These are phyloP conservation scores for Trichonephila inaurata DNA, from an alignment of 1,140 invertebrate genomes.

Conservation along the genomic window DNA sequence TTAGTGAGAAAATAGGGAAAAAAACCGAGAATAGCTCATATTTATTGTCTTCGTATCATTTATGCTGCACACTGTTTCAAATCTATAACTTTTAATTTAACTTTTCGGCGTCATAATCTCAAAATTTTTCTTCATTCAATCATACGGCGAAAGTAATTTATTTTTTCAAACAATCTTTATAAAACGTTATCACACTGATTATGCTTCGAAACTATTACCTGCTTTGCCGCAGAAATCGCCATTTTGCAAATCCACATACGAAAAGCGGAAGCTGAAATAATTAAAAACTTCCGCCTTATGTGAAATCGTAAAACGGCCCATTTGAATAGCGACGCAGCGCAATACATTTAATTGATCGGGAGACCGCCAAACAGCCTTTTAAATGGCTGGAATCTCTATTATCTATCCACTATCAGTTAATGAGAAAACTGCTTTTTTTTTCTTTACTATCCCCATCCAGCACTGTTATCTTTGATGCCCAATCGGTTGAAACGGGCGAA, in stretches of 20 bases:
- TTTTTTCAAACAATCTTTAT: background rate
- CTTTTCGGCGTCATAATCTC: background rate
- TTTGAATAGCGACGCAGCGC: conserved; percentile 38
- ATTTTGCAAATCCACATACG: background rate
- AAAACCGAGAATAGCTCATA: too few species aligned
- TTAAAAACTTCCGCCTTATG: conserved; percentile 53
- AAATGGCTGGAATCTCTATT: conserved; percentile 33
- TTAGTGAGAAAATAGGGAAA: too few species aligned
- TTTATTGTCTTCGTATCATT: background rate
- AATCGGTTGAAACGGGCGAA: background rate
- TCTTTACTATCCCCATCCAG: background rate
- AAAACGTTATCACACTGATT: conserved; percentile 18
- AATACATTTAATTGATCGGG: conserved; percentile 47
- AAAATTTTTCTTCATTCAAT: background rate
- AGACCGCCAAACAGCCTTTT: conserved; percentile 23
- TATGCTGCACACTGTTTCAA: too few species aligned
- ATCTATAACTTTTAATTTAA: too few species aligned
- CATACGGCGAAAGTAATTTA: background rate
- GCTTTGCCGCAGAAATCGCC: background rate
- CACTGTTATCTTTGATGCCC: conserved; percentile 24
- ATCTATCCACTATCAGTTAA: conserved; percentile 56
- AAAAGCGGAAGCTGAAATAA: conserved; percentile 19
- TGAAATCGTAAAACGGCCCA: conserved; percentile 30
- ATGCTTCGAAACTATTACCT: background rate
- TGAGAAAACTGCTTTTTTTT: conserved; percentile 52